A percentile compares a stretch with the other conserved stretches of the same genome.
These are phyloP conservation scores for Malacosoma neustria DNA, from an alignment of 2,888 invertebrate genomes.

Conservation along the genomic window DNA sequence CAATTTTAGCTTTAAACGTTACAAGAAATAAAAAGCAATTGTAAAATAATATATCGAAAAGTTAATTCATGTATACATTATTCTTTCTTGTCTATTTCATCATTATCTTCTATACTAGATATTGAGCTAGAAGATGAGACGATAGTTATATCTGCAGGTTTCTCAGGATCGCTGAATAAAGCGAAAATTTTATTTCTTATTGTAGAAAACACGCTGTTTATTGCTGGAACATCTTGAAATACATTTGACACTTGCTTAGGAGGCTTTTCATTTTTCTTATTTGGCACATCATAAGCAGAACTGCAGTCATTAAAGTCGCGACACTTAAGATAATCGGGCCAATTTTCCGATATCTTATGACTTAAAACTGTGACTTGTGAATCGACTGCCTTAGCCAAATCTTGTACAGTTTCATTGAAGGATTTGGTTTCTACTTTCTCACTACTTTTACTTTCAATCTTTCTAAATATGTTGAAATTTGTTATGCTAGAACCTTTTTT, in stretches of 20 bases:
- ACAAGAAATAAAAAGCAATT: too few relatives aligned
- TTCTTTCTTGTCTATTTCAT: too few relatives aligned
- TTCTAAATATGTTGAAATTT: constrained; percentile 11
- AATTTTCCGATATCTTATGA: constrained; percentile 13
- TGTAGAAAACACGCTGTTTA: constrained; percentile 23
- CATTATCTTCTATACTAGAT: constrained; percentile 8
- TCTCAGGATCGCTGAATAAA: constrained; percentile 23
- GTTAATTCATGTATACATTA: too few relatives aligned
- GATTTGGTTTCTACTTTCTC: constrained; percentile 1
- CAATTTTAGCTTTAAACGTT: too few relatives aligned
- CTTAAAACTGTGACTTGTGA: constrained; percentile 23
- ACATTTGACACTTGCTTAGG: constrained; percentile 12
- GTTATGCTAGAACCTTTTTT: constrained; percentile 12
- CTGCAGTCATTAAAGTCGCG: constrained; percentile 15
- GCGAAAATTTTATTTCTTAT: constrained; percentile 31
- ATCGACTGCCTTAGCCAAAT: constrained; percentile 21
- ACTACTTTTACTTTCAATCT: constrained; percentile 7
- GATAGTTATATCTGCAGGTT: constrained; percentile 4
- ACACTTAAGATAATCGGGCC: constrained; percentile 9
- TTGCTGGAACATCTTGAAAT: constrained; percentile 5
- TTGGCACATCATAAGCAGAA: constrained; percentile 22
- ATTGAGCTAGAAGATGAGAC: constrained; percentile 3
- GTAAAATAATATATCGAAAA: too few relatives aligned
- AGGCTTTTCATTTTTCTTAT: neutral
- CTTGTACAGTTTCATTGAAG: constrained; percentile 5